These are phyloP conservation scores for Acridotheres tristis DNA, from an alignment of 2,797 vertebrate species.

Conservation along the genomic window DNA sequence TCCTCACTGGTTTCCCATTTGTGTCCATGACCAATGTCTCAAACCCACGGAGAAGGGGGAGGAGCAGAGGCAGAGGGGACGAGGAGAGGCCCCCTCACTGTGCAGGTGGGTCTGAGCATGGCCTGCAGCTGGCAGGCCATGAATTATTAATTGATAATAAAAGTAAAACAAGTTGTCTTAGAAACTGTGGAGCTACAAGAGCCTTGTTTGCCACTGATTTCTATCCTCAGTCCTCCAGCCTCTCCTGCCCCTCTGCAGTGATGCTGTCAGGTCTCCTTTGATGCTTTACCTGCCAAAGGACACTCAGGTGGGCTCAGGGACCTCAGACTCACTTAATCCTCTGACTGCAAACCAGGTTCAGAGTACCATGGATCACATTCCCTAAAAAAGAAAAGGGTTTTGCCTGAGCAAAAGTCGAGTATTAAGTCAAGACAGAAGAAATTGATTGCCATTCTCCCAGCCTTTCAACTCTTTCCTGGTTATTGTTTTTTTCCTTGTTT, in stretches of 20 bases:
- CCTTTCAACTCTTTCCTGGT: background rate
- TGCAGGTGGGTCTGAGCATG: background rate
- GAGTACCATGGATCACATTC: background rate
- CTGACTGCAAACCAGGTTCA: background rate
- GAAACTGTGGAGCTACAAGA: background rate
- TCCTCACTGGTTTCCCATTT: background rate
- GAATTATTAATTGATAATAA: background rate
- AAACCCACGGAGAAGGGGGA: background rate
- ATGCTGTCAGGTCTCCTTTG: background rate
- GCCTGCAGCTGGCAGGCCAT: background rate
- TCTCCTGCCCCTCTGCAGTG: background rate
- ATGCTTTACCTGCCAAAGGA: background rate
- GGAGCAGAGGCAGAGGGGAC: background rate
- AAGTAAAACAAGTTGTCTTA: background rate
- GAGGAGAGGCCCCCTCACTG: background rate
- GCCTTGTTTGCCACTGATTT: background rate
- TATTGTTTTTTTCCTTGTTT: background rate
- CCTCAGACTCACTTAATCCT: background rate
- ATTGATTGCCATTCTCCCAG: background rate
- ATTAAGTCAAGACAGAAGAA: background rate
- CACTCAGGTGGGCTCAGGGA: background rate
- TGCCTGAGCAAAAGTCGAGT: background rate
- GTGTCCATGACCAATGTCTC: background rate
- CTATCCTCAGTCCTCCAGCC: background rate
- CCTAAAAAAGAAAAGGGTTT: background rate